A percentile compares a stretch with the other conserved stretches of the same genome.
Conservation (phyloP, 2,113 vertebrate species). For the Notechis scutatus region DNA sequence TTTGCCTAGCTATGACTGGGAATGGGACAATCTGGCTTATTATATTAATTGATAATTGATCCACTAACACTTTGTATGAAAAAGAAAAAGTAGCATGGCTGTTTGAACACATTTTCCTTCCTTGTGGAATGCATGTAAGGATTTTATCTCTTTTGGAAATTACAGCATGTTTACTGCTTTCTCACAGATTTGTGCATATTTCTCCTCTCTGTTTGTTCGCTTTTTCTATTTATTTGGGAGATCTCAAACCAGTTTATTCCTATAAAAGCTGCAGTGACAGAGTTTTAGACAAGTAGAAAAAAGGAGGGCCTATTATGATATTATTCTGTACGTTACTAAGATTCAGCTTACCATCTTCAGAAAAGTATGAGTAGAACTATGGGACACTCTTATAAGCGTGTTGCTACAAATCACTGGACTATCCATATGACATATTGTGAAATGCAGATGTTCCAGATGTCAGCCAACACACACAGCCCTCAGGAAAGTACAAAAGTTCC, state of each 20-base stretch:
- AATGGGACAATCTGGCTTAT: background rate
- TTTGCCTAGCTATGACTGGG: background rate
- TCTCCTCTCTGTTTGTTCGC: background rate
- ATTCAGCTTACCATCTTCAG: background rate
- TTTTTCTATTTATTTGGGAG: background rate
- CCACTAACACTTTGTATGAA: background rate
- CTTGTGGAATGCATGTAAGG: background rate
- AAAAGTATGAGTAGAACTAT: background rate
- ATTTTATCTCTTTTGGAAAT: background rate
- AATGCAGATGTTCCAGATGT: conserved; percentile 19
- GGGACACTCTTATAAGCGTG: background rate
- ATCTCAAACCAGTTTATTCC: background rate
- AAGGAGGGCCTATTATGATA: background rate
- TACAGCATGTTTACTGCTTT: background rate
- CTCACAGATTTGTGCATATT: background rate
- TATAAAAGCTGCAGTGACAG: background rate
- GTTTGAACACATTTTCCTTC: background rate
- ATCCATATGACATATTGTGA: background rate
- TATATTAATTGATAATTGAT: background rate
- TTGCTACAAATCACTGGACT: background rate
- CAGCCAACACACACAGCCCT: background rate
- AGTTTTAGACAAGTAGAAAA: background rate
- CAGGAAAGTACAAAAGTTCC: background rate
- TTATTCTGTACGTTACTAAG: background rate
- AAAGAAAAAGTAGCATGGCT: background rate